A percentile compares a stretch with the other conserved stretches of the same genome.
These are phyloP conservation scores for Coregonus sp. DNA, from an alignment of 2,797 vertebrate genomes.

Conservation along the genomic window DNA sequence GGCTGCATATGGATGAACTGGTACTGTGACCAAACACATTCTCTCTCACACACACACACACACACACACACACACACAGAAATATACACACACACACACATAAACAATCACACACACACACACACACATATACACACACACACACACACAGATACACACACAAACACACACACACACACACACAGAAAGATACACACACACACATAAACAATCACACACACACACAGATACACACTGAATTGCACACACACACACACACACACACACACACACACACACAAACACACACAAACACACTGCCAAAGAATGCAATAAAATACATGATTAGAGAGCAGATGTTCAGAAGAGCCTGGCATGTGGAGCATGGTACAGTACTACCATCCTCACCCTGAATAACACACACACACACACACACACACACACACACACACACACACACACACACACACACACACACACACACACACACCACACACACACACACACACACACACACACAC, in stretches of 20 bases:
- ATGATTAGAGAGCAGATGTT: constrained; percentile 51
- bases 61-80: not conserved
- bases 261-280: not conserved
- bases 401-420: constrained; percentile 21
- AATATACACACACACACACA: not conserved
- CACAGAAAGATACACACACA: not conserved
- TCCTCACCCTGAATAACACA: not conserved
- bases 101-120: constrained; percentile 13
- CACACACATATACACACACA: constrained; percentile 21
- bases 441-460: constrained; percentile 11
- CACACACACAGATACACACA: not conserved
- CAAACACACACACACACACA: not conserved
- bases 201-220: constrained; percentile 1
- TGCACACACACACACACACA: too few relatives aligned
- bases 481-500: too few relatives aligned
- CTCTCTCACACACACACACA: not conserved
- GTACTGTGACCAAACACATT: not conserved
- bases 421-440: constrained; percentile 14
- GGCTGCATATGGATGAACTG: not conserved
- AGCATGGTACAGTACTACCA: constrained; percentile 19
- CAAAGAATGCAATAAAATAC: constrained; percentile 21
- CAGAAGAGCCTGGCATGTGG: constrained; percentile 32
- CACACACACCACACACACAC: not conserved
- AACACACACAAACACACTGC: constrained; percentile 10
- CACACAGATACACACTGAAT: not conserved